Base-by-base conservation (phyloP, 1,140 invertebrate species). In the Pseudobourletiella spinata region DNA sequence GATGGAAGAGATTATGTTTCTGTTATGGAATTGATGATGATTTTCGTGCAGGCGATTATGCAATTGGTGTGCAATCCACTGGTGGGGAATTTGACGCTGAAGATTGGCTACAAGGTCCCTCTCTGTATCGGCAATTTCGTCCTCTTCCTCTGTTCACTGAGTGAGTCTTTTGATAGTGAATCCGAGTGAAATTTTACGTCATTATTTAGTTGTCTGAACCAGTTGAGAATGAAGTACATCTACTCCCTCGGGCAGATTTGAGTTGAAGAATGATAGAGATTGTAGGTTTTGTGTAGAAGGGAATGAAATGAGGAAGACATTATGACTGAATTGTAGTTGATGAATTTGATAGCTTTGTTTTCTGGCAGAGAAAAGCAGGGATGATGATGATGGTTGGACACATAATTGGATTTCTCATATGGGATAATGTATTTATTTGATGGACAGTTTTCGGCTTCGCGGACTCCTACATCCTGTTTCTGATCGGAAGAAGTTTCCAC, bases 381-480 rank as follows among this genome's bases (percentile, higher is more conserved):
- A 52, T 22, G 20, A 52, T 22, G 24, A 22, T 14, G n/a, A n/a
- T n/a, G n/a, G n/a, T n/a, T n/a, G n/a, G n/a, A n/a, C n/a, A n/a
- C n/a, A n/a, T n/a, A n/a, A n/a, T n/a, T n/a, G n/a, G n/a, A n/a
- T n/a, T n/a, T n/a, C n/a, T n/a, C n/a, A n/a, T n/a, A n/a, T n/a
- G n/a, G n/a, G n/a, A n/a, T n/a, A n/a, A n/a, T n/a, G n/a, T n/a
- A n/a, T n/a, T n/a, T n/a, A n/a, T n/a, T n/a, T n/a, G n/a, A n/a
- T n/a, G n/a, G n/a, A n/a, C n/a, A 85, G 88, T 90, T 44, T 94
- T 92, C 76, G 87, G 89, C 15, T 84, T 89, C 69, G 89, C 87
- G 2, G 79, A 85, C 71, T 83, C 83, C 1, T 92, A 88, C 75
- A 77, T 79, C 42, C 74, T 84, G 0, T 73, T 94, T 25, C 82